Evolutionary conservation across 2,797 vertebrate species (phyloP).

Genomic region (Darevskia mixta): DNA sequence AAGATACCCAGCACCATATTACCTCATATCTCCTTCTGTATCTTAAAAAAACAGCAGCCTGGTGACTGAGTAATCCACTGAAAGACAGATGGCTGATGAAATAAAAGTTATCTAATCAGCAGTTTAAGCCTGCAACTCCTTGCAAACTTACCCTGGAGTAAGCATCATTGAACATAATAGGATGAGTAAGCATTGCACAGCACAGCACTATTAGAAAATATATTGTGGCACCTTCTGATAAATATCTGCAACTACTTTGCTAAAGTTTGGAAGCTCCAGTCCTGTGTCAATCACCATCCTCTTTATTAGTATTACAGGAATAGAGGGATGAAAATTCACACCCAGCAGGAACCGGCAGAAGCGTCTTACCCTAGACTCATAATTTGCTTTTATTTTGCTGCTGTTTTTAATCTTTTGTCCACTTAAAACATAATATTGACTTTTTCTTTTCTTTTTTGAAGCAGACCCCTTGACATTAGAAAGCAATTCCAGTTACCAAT

Average conservation of each 20-base stretch:
- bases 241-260: neutral
- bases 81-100: neutral
- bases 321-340: neutral
- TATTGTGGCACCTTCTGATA: neutral
- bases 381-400: neutral
- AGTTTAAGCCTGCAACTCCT: neutral
- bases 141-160: neutral
- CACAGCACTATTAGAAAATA: neutral
- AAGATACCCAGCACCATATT: too few species aligned
- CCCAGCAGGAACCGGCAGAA: neutral
- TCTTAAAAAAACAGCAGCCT: too few species aligned
- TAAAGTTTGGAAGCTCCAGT: neutral
- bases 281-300: too few species aligned
- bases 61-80: too few species aligned
- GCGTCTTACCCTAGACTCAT: neutral
- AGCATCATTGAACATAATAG: neutral
- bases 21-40: too few species aligned
- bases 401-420: too few species aligned
- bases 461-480: neutral
- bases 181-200: neutral
- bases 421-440: neutral
- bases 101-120: neutral
- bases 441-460: neutral
- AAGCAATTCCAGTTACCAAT: neutral
- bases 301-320: neutral